phyloP scores from a whole-genome alignment of 2,113 vertebrate genomes.

The Gavia stellata region DNA sequence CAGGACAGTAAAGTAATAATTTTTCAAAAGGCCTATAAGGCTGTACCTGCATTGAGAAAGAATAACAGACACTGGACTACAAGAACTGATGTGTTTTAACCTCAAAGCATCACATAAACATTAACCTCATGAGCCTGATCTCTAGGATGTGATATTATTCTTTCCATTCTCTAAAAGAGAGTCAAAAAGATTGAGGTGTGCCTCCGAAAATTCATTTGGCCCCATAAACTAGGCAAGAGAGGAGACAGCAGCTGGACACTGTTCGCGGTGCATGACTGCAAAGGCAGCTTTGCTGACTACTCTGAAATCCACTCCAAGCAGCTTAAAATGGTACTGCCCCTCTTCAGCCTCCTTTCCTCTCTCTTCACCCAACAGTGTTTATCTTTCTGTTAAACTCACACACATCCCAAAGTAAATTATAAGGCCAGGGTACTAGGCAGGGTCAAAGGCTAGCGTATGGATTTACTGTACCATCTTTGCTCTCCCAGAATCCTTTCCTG shows the following conservation, averaged over 20 bases:
- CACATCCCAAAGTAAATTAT: background rate
- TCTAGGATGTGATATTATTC: background rate
- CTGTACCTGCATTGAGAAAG: background rate
- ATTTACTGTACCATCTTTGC: background rate
- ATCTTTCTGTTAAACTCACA: background rate
- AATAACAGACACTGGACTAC: background rate
- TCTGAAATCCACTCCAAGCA: background rate
- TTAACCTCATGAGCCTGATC: background rate
- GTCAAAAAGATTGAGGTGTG: background rate
- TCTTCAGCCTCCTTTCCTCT: background rate
- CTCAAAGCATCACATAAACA: background rate
- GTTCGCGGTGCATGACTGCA: background rate
- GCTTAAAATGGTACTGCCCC: background rate
- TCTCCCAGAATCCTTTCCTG: background rate
- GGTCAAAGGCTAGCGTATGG: constrained; percentile 23
- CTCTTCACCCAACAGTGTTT: background rate
- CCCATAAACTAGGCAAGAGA: background rate
- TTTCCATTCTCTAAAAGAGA: background rate
- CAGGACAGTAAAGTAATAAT: background rate
- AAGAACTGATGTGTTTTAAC: background rate
- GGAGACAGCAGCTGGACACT: background rate
- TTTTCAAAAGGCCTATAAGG: background rate
- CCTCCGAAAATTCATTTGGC: background rate
- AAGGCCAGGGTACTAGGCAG: background rate
- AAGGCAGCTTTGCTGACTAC: background rate